These are phyloP conservation scores for Barnardius zonarius DNA, from an alignment of 2,113 vertebrate species.

Conservation along the genomic window DNA sequence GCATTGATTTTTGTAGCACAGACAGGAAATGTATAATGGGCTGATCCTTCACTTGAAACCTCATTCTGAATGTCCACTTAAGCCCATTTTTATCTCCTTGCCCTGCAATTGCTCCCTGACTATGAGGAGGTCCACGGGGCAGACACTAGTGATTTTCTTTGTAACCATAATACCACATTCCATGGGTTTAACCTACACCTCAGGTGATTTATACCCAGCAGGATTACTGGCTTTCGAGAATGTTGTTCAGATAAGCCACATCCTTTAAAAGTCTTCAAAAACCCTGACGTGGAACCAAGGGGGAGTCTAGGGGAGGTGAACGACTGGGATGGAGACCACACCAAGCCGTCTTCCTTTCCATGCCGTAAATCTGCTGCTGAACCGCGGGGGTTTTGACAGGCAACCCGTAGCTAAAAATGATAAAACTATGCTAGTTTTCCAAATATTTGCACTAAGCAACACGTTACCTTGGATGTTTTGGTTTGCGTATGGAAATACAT, in stretches of 20 bases:
- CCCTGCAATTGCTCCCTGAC: background rate
- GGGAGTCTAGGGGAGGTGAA: background rate
- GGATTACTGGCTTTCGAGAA: background rate
- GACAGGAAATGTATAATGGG: background rate
- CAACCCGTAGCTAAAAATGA: background rate
- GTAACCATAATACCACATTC: background rate
- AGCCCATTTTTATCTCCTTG: background rate
- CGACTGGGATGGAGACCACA: background rate
- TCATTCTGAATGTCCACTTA: background rate
- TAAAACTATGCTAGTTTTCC: background rate
- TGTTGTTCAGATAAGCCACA: background rate
- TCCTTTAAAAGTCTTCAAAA: background rate
- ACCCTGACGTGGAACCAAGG: background rate
- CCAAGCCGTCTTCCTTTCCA: background rate
- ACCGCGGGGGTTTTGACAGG: background rate
- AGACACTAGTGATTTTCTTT: background rate
- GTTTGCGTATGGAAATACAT: background rate
- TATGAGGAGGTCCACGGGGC: accelerated
- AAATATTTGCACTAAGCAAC: conserved; percentile 15
- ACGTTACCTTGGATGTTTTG: background rate
- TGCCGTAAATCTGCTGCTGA: background rate
- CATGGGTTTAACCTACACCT: background rate
- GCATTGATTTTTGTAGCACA: background rate
- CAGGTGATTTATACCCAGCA: background rate
- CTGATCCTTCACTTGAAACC: background rate